phyloP scores from a whole-genome alignment of 2,888 invertebrate species.

The Drosophila acutilabella region DNA sequence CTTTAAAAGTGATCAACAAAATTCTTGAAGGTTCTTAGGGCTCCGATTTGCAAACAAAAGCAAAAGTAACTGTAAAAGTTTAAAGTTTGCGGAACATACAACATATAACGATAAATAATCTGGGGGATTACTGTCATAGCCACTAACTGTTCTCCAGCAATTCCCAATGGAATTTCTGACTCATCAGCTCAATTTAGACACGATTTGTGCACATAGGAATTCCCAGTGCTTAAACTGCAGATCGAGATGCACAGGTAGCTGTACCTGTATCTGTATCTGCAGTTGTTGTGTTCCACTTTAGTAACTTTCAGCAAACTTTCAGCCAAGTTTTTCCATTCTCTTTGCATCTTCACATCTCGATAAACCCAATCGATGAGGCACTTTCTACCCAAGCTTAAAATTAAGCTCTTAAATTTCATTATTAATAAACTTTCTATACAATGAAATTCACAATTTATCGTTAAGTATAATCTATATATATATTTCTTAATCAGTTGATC shows the following conservation, averaged over 20 bases:
- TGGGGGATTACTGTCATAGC: no score
- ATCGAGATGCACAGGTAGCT: no score
- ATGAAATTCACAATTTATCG: slow-evolving; percentile 16
- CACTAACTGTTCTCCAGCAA: neutral
- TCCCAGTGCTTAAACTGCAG: no score
- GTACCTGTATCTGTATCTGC: no score
- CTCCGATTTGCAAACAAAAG: slow-evolving; percentile 37
- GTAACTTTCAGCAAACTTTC: slow-evolving; percentile 19
- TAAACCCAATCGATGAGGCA: slow-evolving; percentile 38
- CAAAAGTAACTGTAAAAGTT: slow-evolving; percentile 63
- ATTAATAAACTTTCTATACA: slow-evolving; percentile 32
- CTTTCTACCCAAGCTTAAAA: slow-evolving; percentile 47
- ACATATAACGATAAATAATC: no score
- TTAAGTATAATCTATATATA: slow-evolving; percentile 1
- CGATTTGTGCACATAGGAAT: no score
- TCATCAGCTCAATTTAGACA: neutral
- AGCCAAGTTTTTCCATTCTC: slow-evolving; percentile 21
- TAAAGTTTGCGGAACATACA: slow-evolving; percentile 28
- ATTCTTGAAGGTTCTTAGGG: slow-evolving; percentile 1
- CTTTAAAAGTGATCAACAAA: no score
- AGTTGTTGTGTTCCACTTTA: slow-evolving; percentile 38
- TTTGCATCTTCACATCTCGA: slow-evolving; percentile 19
- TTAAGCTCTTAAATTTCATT: slow-evolving; percentile 11
- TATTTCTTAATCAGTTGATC: neutral
- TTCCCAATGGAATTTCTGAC: slow-evolving; percentile 2